These are phyloP conservation scores for Dryomyza anilis DNA, from an alignment of 2,888 invertebrate species.

Conservation along the genomic window DNA sequence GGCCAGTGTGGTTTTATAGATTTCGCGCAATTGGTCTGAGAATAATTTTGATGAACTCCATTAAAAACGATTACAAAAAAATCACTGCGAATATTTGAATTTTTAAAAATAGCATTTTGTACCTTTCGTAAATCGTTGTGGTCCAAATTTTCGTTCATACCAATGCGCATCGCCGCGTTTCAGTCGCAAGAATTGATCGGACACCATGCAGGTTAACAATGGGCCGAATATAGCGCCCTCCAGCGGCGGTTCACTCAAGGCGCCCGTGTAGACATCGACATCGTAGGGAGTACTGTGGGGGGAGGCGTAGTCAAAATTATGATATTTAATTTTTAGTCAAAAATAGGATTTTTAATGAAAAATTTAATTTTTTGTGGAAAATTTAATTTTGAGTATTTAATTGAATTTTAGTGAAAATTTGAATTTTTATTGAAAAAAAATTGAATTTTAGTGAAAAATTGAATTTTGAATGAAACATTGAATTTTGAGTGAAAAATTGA, in stretches of 20 bases:
- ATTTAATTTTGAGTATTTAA: no score
- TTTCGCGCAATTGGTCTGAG: conserved; percentile 77
- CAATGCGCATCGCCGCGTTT: conserved; percentile 86
- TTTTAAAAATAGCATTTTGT: conserved; percentile 35
- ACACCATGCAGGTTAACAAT: conserved; percentile 81
- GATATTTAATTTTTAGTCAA: no score
- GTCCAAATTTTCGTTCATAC: conserved; percentile 77
- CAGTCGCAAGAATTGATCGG: conserved; percentile 82
- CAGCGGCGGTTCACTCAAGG: conserved; percentile 77
- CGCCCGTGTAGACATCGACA: conserved; percentile 88
- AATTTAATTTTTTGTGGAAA: no score
- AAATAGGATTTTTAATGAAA: no score
- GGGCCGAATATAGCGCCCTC: conserved; percentile 80
- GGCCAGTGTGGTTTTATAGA: conserved; percentile 77
- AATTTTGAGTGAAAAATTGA: no score
- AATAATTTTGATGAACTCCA: background rate
- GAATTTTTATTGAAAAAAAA: no score
- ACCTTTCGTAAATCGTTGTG: conserved; percentile 73
- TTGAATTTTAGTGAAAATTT: no score
- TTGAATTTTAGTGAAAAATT: no score
- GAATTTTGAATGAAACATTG: no score
- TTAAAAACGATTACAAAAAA: no score
- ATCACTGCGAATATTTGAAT: background rate
- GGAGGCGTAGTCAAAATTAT: background rate
- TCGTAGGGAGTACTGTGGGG: conserved; percentile 72